Evolutionary conservation across 2,113 vertebrate genomes (phyloP).

Genomic region (Sula dactylatra): DNA sequence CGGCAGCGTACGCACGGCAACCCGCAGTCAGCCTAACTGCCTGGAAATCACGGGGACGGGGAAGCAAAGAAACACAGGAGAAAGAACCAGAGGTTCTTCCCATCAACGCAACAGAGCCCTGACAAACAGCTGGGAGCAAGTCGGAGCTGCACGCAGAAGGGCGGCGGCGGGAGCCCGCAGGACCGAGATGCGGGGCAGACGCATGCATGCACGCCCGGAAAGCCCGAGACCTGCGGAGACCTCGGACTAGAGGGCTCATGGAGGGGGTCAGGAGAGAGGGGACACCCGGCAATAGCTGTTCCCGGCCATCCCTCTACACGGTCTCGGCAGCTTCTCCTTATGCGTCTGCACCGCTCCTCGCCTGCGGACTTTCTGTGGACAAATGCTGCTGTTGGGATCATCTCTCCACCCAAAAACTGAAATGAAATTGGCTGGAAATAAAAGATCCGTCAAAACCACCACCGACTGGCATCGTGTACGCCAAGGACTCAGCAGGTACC

Average conservation of each 20-base stretch:
- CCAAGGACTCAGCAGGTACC: not conserved
- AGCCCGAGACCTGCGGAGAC: not conserved
- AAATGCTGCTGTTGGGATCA: not conserved
- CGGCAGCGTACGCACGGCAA: not conserved
- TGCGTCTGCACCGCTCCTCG: not conserved
- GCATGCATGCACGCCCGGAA: not conserved
- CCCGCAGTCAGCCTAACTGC: not conserved
- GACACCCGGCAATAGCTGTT: not conserved
- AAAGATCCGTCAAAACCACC: too few relatives aligned
- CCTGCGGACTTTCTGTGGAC: accelerated
- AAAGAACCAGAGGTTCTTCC: accelerated
- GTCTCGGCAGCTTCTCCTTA: not conserved
- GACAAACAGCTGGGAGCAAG: accelerated
- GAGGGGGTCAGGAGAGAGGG: not conserved
- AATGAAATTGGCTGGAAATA: accelerated
- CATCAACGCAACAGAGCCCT: accelerated
- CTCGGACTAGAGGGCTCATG: not conserved
- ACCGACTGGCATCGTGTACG: accelerated
- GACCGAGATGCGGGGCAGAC: not conserved
- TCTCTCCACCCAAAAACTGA: accelerated
- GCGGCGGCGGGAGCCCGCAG: not conserved
- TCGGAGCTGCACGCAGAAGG: not conserved
- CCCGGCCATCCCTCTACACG: accelerated
- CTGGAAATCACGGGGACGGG: not conserved
- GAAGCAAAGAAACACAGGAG: too few relatives aligned